These are phyloP conservation scores for Actias luna DNA, from an alignment of 2,888 invertebrate species.

Conservation along the genomic window DNA sequence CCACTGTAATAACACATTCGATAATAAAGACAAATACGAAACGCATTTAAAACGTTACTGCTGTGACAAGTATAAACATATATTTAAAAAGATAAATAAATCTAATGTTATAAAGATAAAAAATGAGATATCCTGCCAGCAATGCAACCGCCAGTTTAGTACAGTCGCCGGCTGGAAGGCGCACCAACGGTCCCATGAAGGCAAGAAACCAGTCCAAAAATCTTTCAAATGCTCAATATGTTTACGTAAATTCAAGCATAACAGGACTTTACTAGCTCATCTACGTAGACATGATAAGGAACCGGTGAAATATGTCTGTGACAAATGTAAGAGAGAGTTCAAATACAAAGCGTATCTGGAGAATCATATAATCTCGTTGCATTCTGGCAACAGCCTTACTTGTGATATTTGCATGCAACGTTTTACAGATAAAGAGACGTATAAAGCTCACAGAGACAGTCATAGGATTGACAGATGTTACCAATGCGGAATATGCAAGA, in stretches of 20 bases:
- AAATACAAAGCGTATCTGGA: constrained; percentile 79
- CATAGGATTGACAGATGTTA: constrained; percentile 75
- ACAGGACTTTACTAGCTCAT: constrained; percentile 53
- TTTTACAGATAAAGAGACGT: constrained; percentile 63
- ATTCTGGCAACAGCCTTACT: constrained; percentile 66
- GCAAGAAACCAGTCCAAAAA: constrained; percentile 26
- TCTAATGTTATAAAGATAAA: constrained; percentile 22
- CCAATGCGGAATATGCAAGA: constrained; percentile 70
- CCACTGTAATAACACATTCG: constrained; percentile 26
- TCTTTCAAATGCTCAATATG: constrained; percentile 57
- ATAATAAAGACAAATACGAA: constrained; percentile 30
- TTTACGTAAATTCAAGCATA: constrained; percentile 59
- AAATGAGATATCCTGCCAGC: constrained; percentile 28
- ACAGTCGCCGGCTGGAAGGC: constrained; percentile 30
- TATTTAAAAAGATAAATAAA: constrained; percentile 25
- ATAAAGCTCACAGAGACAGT: constrained; percentile 69
- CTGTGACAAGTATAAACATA: constrained; percentile 30
- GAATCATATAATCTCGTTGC: constrained; percentile 72
- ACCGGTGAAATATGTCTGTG: constrained; percentile 50
- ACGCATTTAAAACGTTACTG: constrained; percentile 31
- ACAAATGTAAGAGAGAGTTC: constrained; percentile 75
- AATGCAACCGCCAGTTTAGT: constrained; percentile 37
- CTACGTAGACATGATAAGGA: constrained; percentile 56
- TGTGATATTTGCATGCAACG: constrained; percentile 71
- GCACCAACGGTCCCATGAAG: constrained; percentile 30